Evolutionary conservation across 1,140 invertebrate species (phyloP), one percentile per base, ranked within the genome.

Genomic region (Hyphantria cunea): DNA sequence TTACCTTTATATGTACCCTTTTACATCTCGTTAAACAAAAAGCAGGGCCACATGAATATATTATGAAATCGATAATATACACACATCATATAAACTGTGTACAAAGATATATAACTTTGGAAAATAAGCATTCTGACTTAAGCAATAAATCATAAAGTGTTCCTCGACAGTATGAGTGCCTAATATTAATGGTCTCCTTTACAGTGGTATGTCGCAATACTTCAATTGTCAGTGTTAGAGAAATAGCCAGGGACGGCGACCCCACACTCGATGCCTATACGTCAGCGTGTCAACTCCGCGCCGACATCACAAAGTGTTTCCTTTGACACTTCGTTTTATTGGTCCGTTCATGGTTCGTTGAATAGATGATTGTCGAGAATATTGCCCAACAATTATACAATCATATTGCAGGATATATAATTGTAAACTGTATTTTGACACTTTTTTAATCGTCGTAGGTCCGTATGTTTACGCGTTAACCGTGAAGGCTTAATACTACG

Each of bases 281-380:
- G 72, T 75, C 78, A 81, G 68, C 58, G 62, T 25, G 31, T 12
- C 52, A 45, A 64, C 39, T 25, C 45, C 45, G 45, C 7, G 47
- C 6, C 64, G 67, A 70, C 70, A 59, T 54, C 42, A 49, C 53
- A 39, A 41, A 44, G 44, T 58, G 56, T 58, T 68, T 50, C 64
- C 61, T 62, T 73, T 78, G 70, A 82, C 74, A 76, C 72, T 80
- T 70, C 74, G 75, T 71, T 78, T 82, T 80, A 84, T 80, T 78
- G 68, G 56, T 64, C 65, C 68, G 69, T 78, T 81, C 71, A 65
- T 65, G 62, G 68, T 68, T 72, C 70, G 72, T 45, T 60, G 71
- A 78, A 70, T 51, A 59, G 56, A 56, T 51, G 33, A 66, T 52
- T 54, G 47, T 66, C 63, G 63, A 56, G 49, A 56, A 64, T 66